A percentile compares a stretch with the other conserved stretches of the same genome.
phyloP scores from a whole-genome alignment of 2,113 vertebrate species.

The Narcine bancroftii region DNA sequence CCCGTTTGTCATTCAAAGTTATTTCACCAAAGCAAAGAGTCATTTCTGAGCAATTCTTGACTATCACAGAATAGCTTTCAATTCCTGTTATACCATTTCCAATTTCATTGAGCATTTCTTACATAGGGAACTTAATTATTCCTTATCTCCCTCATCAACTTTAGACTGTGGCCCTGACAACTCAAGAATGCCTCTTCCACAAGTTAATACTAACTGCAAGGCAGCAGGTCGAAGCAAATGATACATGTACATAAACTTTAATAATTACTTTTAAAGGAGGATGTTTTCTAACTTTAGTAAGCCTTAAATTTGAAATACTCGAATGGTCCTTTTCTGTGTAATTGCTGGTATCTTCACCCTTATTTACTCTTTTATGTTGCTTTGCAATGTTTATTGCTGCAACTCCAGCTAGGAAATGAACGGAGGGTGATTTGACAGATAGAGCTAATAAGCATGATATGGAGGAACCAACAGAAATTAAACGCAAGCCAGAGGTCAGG shows the following conservation, averaged over 20 bases:
- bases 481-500: no score
- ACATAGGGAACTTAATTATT: background rate
- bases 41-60: background rate
- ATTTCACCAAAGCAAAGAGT: background rate
- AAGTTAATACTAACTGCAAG: background rate
- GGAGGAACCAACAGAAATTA: no score
- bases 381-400: background rate
- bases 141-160: background rate
- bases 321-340: background rate
- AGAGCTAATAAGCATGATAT: no score
- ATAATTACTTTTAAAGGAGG: slow-evolving; percentile 10
- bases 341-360: background rate
- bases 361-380: background rate
- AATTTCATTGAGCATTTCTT: background rate
- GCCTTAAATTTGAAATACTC: background rate
- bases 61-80: background rate
- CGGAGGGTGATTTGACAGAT: no score
- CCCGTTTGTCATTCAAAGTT: background rate
- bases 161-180: background rate
- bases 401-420: no score
- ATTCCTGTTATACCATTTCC: background rate
- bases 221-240: background rate
- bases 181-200: background rate
- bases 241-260: background rate
- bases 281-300: background rate